These are phyloP conservation scores for Lepidochrysops patricia DNA, from an alignment of 2,888 invertebrate genomes.

Conservation along the genomic window DNA sequence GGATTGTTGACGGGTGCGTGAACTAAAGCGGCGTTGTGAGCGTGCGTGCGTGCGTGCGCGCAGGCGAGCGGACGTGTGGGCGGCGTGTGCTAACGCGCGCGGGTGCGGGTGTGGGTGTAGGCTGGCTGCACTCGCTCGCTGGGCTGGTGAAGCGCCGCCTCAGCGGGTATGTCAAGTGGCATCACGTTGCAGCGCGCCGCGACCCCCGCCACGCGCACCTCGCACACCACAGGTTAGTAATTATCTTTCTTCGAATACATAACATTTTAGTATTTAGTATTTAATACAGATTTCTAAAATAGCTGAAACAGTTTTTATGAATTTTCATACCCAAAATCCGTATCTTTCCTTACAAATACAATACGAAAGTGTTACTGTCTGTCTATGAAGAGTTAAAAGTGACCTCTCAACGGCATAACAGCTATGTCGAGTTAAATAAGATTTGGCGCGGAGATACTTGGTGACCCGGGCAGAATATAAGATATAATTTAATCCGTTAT, in stretches of 20 bases:
- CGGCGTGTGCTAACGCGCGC: constrained; percentile 25
- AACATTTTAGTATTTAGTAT: too few relatives aligned
- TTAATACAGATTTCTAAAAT: too few relatives aligned
- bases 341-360: too few relatives aligned
- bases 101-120: constrained; percentile 40
- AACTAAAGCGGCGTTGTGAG: constrained; percentile 28
- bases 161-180: constrained; percentile 87
- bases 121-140: constrained; percentile 81
- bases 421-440: too few relatives aligned
- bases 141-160: constrained; percentile 85
- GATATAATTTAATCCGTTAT: background rate
- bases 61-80: constrained; percentile 34
- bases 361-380: too few relatives aligned
- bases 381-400: too few relatives aligned
- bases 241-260: background rate
- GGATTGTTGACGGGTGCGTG: background rate
- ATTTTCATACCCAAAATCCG: too few relatives aligned
- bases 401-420: too few relatives aligned
- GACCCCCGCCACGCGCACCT: constrained; percentile 32
- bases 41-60: constrained; percentile 28
- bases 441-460: too few relatives aligned
- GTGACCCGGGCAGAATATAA: too few relatives aligned
- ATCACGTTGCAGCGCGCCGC: constrained; percentile 72
- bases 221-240: constrained; percentile 39
- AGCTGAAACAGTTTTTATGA: too few relatives aligned